These are phyloP conservation scores for Nannobrachium achirus DNA, from an alignment of 2,113 vertebrate species.

Conservation along the genomic window DNA sequence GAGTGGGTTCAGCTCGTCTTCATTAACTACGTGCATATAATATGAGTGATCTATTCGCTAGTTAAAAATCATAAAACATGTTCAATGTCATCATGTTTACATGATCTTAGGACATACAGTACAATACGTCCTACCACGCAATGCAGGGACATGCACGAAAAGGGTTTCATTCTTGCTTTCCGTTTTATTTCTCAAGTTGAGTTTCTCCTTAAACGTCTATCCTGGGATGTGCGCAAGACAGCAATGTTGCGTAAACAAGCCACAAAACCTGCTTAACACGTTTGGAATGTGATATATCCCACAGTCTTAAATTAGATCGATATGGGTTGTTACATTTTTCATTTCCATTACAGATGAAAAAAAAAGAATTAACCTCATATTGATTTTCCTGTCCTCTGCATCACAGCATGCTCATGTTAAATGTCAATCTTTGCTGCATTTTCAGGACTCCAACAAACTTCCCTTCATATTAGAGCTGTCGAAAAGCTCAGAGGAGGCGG, in stretches of 20 bases:
- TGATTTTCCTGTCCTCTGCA: neutral
- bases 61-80: too few relatives aligned
- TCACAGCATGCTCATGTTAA: neutral
- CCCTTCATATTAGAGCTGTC: slow-evolving; percentile 54
- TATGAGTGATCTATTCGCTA: too few relatives aligned
- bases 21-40: neutral
- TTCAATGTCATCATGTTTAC: too few relatives aligned
- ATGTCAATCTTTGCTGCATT: neutral
- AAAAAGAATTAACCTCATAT: neutral
- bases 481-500: slow-evolving; percentile 28
- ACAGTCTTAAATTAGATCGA: neutral
- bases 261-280: neutral
- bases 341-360: neutral
- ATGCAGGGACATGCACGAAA: too few relatives aligned
- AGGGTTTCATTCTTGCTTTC: too few relatives aligned
- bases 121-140: too few relatives aligned
- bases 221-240: neutral
- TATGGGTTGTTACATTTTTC: neutral
- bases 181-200: too few relatives aligned
- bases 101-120: too few relatives aligned
- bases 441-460: slow-evolving; percentile 61
- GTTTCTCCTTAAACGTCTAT: neutral
- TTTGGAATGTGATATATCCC: slow-evolving; percentile 7
- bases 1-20: too few relatives aligned
- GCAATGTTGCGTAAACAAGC: slow-evolving; percentile 8